phyloP scores from a whole-genome alignment of 2,113 vertebrate genomes.

The Corythaixoides concolor region DNA sequence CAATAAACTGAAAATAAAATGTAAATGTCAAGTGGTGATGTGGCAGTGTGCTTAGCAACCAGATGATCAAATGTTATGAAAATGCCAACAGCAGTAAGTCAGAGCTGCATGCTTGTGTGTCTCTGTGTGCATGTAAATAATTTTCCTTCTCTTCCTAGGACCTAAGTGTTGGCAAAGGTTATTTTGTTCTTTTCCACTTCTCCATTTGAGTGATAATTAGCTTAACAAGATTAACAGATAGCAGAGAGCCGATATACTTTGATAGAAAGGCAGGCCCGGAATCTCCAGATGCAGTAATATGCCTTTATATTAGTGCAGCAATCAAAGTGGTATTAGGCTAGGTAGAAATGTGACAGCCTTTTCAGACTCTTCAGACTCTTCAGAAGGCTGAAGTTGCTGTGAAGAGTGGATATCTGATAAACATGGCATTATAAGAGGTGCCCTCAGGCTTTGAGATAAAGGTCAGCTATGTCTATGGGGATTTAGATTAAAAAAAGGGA shows the following conservation, averaged over 20 bases:
- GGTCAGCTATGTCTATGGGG: background rate
- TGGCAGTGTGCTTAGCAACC: slow-evolving; percentile 49
- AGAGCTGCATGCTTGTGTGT: background rate
- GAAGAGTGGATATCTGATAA: background rate
- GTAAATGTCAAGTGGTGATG: slow-evolving; percentile 59
- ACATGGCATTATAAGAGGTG: background rate
- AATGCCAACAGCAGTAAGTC: slow-evolving; percentile 45
- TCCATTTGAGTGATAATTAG: background rate
- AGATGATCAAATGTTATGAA: slow-evolving; percentile 59
- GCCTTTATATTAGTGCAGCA: background rate
- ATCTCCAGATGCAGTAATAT: background rate
- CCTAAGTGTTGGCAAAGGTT: background rate
- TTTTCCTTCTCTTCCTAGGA: background rate
- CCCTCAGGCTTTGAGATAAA: background rate
- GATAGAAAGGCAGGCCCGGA: background rate
- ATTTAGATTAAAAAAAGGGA: background rate
- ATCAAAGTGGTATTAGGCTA: background rate
- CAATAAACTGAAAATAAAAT: slow-evolving; percentile 52
- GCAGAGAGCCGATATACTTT: background rate
- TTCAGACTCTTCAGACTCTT: background rate
- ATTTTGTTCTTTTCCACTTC: background rate
- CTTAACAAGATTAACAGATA: background rate
- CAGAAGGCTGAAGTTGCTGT: background rate
- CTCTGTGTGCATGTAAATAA: background rate
- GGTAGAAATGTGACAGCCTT: background rate